Percentiles rank a stretch among this genome's conserved stretches.
phyloP scores from a whole-genome alignment of 2,113 vertebrate species.

The Sinocyclocheilus maitianheensis region DNA sequence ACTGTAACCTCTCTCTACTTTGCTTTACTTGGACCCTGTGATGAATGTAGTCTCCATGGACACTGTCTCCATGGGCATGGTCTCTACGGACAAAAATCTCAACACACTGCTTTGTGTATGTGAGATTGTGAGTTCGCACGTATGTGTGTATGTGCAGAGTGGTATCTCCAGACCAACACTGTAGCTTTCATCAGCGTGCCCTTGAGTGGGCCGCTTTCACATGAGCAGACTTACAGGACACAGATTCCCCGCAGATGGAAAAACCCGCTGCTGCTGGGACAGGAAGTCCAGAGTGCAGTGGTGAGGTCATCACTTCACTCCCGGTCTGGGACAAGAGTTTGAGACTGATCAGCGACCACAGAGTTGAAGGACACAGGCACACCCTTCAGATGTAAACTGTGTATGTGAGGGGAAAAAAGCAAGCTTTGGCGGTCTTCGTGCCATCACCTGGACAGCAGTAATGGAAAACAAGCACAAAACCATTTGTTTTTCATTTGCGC shows the following conservation, averaged over 20 bases:
- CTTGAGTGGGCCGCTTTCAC: constrained; percentile 37
- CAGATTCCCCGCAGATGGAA: constrained; percentile 39
- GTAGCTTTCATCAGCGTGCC: constrained; percentile 32
- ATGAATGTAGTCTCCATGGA: constrained; percentile 63
- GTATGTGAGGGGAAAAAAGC: background rate
- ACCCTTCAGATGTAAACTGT: constrained; percentile 32
- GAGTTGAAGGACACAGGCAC: constrained; percentile 52
- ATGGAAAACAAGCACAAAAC: constrained; percentile 42
- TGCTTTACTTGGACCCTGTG: constrained; percentile 64
- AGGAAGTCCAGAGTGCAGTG: constrained; percentile 54
- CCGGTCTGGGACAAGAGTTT: constrained; percentile 30
- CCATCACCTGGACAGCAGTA: constrained; percentile 19
- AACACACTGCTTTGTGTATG: constrained; percentile 50
- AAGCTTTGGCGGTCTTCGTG: too few species aligned
- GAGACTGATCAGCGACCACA: constrained; percentile 47
- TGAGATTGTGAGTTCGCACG: constrained; percentile 43
- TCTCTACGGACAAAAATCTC: constrained; percentile 69
- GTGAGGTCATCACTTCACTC: constrained; percentile 46
- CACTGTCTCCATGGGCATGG: constrained; percentile 62
- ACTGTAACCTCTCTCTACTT: constrained; percentile 47
- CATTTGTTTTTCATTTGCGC: constrained; percentile 53
- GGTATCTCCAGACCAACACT: constrained; percentile 19
- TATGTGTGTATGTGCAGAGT: constrained; percentile 23
- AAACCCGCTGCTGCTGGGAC: constrained; percentile 44
- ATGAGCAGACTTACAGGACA: constrained; percentile 43